Percentiles rank a stretch among this genome's conserved stretches.
These are phyloP conservation scores for Casuarius casuarius DNA, from an alignment of 2,113 vertebrate species.

Conservation along the genomic window DNA sequence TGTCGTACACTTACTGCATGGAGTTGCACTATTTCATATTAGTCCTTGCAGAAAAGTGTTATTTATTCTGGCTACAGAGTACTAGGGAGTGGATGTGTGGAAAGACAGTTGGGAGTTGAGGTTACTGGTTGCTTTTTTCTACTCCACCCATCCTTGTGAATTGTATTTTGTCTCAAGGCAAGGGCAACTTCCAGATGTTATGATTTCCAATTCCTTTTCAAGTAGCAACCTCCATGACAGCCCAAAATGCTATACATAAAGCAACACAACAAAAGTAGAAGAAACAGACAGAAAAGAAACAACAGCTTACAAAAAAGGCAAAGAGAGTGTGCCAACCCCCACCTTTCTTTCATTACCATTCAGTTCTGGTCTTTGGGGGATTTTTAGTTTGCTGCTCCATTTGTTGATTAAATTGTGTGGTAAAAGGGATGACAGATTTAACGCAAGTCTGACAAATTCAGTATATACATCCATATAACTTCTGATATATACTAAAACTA, in stretches of 20 bases:
- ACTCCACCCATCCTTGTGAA: not conserved
- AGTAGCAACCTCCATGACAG: not conserved
- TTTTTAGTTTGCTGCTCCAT: not conserved
- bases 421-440: not conserved
- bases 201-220: not conserved
- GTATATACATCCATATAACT: rapidly evolving
- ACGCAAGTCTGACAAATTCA: not conserved
- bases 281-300: not conserved
- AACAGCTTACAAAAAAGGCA: not conserved
- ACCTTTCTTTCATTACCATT: not conserved
- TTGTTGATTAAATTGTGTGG: not conserved
- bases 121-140: not conserved
- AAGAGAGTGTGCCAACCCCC: not conserved
- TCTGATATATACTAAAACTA: not conserved
- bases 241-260: not conserved
- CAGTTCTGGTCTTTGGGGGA: not conserved
- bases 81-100: not conserved
- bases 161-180: not conserved
- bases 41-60: not conserved
- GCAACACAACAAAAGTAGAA: not conserved
- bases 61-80: not conserved
- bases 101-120: not conserved
- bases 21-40: rapidly evolving
- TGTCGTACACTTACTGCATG: not conserved
- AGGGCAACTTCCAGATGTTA: not conserved